A percentile compares a stretch with the other conserved stretches of the same genome.
Evolutionary conservation across 2,797 vertebrate genomes (phyloP).

Genomic region (Syngnathus acus): DNA sequence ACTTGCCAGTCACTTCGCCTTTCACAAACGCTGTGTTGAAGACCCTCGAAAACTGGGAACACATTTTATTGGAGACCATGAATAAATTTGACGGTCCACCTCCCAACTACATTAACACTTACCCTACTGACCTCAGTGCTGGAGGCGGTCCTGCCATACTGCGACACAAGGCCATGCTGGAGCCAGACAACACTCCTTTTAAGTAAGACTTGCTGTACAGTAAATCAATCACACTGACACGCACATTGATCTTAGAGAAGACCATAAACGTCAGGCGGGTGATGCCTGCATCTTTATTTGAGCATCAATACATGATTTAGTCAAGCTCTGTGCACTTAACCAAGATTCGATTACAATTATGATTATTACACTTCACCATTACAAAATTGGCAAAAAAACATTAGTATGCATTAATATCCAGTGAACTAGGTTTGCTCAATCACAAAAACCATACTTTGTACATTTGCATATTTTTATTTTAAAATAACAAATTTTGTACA

Average conservation of each 20-base stretch:
- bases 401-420: too few relatives aligned
- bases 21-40: conserved; percentile 87
- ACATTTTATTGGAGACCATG: conserved; percentile 86
- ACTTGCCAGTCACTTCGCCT: conserved; percentile 90
- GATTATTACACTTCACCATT: too few relatives aligned
- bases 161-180: conserved; percentile 94
- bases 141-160: conserved; percentile 85
- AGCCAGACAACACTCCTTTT: conserved; percentile 97
- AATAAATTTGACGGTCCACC: conserved; percentile 93
- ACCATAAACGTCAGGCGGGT: neutral
- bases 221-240: neutral
- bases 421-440: too few relatives aligned
- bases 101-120: conserved; percentile 92
- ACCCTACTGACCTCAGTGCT: conserved; percentile 77
- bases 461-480: too few relatives aligned
- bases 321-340: too few relatives aligned
- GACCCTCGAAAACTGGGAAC: conserved; percentile 95
- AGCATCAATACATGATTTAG: neutral
- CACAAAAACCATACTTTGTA: too few relatives aligned
- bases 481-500: too few relatives aligned
- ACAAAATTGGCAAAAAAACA: too few relatives aligned
- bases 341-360: too few relatives aligned
- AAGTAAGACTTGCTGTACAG: conserved; percentile 71
- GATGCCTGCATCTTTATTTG: neutral
- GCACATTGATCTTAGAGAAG: neutral